Base-by-base conservation (phyloP, 2,888 invertebrate species). In the Macrophya annulata region DNA sequence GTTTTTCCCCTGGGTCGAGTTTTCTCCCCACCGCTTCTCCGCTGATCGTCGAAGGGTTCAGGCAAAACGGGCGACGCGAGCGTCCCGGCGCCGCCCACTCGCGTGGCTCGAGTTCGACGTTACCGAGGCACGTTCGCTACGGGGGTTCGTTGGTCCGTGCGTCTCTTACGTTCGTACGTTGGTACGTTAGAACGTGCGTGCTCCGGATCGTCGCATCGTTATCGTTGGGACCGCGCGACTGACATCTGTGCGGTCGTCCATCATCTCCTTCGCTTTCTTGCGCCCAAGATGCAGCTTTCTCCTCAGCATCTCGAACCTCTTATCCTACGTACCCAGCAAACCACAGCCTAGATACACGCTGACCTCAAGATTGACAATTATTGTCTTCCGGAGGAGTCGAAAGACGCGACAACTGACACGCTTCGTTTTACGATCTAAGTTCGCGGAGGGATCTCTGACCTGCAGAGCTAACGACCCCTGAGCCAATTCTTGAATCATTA, bases 41-140 rank as follows among this genome's bases (percentile, higher is more conserved):
- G 43, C n/a, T 17, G 65, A 62, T 83, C 37, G 25, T 48, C 83
- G 83, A 68, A 65, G 83, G 65, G 68, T 65, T 83, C 48, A 21
- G 51, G 83, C 37, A 43, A 83, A 83, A 83, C 83, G 68, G 25
- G 48, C 83, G 83, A 83, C 71, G 68, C 83, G 68, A 83, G 68
- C 83, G 45, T 81, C 81, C 83, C 83, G 71, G 89, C 89, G 86
- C 90, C 91, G 90, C 91, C 90, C 89, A 91, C 90, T 91, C 90
- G 90, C 90, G 90, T 90, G 90, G 89, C 89, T 90, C 88, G 79
- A 83, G 85, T 83, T 86, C 84, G 62, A 37, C 40, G 76, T 37
- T 81, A 68, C 43, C 25, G 37, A 86, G 72, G 72, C 55, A 79
- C 74, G 40, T 84, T 85, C 87, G 85, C 86, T 85, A 88, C 87